Evolutionary conservation across 2,888 invertebrate species (phyloP).

Genomic region (Paralinhomoeus sp.): DNA sequence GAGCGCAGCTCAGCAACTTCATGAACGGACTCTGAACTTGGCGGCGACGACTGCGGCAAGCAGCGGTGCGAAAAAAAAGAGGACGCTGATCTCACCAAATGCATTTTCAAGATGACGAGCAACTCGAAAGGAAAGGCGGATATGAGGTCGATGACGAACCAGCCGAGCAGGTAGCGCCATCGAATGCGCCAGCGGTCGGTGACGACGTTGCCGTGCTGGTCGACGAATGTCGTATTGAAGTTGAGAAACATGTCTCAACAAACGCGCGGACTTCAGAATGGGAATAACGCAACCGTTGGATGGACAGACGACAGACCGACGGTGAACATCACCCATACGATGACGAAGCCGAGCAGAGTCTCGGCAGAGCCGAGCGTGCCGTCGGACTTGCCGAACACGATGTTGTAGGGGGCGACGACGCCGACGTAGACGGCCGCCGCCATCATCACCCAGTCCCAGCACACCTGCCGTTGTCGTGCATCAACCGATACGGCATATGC

Average conservation of each 20-base stretch:
- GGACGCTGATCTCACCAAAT: background rate
- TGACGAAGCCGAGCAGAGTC: background rate
- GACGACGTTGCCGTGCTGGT: background rate
- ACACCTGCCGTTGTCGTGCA: too few species aligned
- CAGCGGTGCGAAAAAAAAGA: background rate
- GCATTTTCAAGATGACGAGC: slow-evolving; percentile 33
- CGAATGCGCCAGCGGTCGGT: background rate
- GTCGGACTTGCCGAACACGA: background rate
- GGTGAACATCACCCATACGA: background rate
- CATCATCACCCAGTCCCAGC: too few species aligned
- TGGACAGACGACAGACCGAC: too few species aligned
- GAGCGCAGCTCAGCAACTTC: slow-evolving; percentile 27
- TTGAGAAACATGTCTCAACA: background rate
- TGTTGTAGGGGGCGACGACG: background rate
- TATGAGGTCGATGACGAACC: slow-evolving; percentile 76
- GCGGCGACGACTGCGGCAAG: too few species aligned
- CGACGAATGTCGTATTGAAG: background rate
- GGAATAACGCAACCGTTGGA: too few species aligned
- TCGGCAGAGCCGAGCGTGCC: background rate
- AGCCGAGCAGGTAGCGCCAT: slow-evolving; percentile 68
- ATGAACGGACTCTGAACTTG: too few species aligned
- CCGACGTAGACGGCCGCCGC: too few species aligned
- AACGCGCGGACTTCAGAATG: too few species aligned
- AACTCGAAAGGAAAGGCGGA: slow-evolving; percentile 88
- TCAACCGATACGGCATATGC: too few species aligned